Evolutionary conservation across 1,140 invertebrate genomes (phyloP).

Genomic region (Philotrypesis tridentata): DNA sequence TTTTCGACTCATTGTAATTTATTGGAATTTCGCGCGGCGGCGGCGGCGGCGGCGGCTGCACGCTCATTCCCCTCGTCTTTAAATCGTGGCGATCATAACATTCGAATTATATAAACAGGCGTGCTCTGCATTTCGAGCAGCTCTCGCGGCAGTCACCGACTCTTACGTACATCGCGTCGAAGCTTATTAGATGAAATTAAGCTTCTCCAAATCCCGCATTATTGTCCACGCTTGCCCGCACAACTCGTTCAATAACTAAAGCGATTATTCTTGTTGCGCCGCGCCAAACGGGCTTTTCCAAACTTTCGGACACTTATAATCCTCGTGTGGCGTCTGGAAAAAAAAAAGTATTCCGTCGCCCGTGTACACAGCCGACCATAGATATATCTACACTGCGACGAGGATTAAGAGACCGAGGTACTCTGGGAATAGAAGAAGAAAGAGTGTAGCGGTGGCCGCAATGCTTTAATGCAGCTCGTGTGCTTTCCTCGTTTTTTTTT

Average conservation of each 20-base stretch:
- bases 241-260: too few species aligned
- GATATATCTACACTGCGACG: neutral
- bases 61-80: neutral
- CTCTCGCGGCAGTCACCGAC: too few species aligned
- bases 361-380: too few species aligned
- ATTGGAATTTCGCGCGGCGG: neutral
- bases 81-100: neutral
- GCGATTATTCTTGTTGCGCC: neutral
- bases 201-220: neutral
- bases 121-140: too few species aligned
- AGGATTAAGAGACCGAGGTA: conserved; percentile 20
- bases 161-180: too few species aligned
- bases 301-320: neutral
- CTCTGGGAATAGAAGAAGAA: neutral
- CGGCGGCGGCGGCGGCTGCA: too few species aligned
- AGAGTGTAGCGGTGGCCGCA: neutral
- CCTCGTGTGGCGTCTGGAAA: neutral
- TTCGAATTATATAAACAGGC: neutral
- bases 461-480: conserved; percentile 4
- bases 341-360: neutral
- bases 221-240: neutral
- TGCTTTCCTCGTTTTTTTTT: neutral
- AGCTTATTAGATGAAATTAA: neutral
- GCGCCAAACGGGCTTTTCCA: too few species aligned
- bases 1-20: neutral